Conservation (phyloP, 2,888 invertebrate genomes). For the Napeogenes inachia region DNA sequence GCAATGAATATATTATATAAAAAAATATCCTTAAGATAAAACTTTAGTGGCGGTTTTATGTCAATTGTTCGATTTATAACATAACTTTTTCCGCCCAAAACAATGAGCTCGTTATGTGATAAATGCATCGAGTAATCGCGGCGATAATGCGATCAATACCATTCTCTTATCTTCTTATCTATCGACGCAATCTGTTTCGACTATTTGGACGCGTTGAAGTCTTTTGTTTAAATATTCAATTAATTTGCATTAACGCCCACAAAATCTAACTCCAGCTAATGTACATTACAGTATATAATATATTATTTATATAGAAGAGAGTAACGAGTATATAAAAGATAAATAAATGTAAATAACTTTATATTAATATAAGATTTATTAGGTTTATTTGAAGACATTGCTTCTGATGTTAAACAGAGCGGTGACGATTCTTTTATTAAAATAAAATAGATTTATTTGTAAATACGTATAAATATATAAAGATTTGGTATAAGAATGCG, state of each 20-base stretch:
- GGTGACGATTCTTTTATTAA: conserved; percentile 5
- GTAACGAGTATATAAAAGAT: conserved; percentile 10
- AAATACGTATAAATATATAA: conserved; percentile 16
- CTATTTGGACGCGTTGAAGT: conserved; percentile 67
- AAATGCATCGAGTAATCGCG: conserved; percentile 41
- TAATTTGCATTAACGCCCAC: conserved; percentile 7
- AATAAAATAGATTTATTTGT: conserved; percentile 3
- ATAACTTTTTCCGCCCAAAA: conserved; percentile 43
- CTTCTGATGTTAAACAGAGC: conserved; percentile 9
- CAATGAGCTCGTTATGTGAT: conserved; percentile 39
- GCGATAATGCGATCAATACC: conserved; percentile 59
- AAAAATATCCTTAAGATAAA: neutral
- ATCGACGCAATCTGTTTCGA: conserved; percentile 51
- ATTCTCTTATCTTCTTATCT: conserved; percentile 53
- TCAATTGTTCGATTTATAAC: conserved; percentile 29
- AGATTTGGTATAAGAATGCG: conserved; percentile 49
- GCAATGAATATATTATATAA: neutral
- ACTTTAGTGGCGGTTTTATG: too few species aligned
- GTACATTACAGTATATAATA: conserved; percentile 4
- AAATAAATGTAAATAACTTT: conserved; percentile 22
- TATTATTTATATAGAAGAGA: conserved; percentile 12
- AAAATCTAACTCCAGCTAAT: neutral
- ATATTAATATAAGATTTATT: conserved; percentile 21
- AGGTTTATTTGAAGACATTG: conserved; percentile 14
- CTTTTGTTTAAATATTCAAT: conserved; percentile 52